Evolutionary conservation across 2,888 invertebrate genomes (phyloP).

Genomic region (Tetanocera ferruginea): DNA sequence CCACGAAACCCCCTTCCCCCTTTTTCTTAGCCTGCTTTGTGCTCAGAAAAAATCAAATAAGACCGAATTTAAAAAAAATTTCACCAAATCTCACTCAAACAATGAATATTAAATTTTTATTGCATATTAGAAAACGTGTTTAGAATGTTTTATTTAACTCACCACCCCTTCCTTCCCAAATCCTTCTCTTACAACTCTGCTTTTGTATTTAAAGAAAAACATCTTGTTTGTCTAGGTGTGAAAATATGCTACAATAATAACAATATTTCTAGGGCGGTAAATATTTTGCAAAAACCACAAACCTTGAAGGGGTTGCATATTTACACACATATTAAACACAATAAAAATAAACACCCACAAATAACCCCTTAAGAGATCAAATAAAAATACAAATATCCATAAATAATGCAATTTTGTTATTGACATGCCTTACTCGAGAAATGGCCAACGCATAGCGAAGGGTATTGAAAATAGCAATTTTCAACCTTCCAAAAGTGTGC

Average conservation of each 20-base stretch:
- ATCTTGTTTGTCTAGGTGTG: conserved; percentile 65
- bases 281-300: conserved; percentile 51
- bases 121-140: conserved; percentile 58
- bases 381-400: conserved; percentile 45
- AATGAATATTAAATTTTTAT: conserved; percentile 61
- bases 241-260: conserved; percentile 63
- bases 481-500: conserved; percentile 23
- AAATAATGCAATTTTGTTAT: conserved; percentile 56
- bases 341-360: conserved; percentile 22
- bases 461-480: neutral
- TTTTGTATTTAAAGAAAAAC: conserved; percentile 33
- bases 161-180: neutral
- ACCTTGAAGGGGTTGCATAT: conserved; percentile 40
- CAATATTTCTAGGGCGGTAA: conserved; percentile 32
- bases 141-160: conserved; percentile 44
- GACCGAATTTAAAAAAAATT: no score
- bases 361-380: conserved; percentile 41
- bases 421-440: conserved; percentile 45
- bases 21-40: no score
- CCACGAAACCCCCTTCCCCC: no score
- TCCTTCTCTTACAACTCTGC: no score
- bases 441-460: neutral
- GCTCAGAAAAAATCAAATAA: no score
- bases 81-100: conserved; percentile 43
- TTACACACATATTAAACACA: conserved; percentile 44